phyloP scores from a whole-genome alignment of 2,113 vertebrate genomes.

The Riparia riparia region DNA sequence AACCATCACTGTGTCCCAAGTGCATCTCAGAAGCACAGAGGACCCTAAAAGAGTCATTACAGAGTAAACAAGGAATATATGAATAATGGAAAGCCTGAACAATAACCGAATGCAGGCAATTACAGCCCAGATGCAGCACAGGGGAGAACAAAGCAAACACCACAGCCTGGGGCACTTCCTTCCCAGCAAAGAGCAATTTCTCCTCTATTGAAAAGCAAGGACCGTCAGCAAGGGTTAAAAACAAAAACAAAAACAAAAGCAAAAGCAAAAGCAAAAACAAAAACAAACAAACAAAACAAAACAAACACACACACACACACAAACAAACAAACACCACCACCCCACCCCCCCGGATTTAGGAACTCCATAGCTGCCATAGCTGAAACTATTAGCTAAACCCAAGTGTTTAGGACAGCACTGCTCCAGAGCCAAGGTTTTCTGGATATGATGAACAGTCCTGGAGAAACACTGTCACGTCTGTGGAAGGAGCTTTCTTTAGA shows the following conservation, averaged over 20 bases:
- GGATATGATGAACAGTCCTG: neutral
- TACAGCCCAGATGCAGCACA: neutral
- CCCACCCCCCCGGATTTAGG: neutral
- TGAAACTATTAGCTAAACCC: neutral
- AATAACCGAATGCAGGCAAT: neutral
- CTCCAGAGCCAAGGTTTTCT: neutral
- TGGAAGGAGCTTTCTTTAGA: neutral
- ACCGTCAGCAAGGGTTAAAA: neutral
- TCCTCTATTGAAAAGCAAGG: neutral
- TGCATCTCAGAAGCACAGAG: neutral
- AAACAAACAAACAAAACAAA: too few species aligned
- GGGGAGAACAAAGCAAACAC: neutral
- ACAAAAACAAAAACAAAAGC: neutral
- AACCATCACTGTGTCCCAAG: neutral
- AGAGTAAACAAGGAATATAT: neutral
- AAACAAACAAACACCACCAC: too few species aligned
- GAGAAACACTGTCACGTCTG: fast-evolving
- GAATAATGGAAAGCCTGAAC: neutral
- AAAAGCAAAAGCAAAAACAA: too few species aligned
- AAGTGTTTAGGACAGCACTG: neutral
- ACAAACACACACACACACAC: too few species aligned
- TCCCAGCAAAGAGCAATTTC: neutral
- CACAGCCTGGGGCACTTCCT: neutral
- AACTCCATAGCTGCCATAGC: neutral
- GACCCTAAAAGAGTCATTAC: neutral